A percentile compares a stretch with the other conserved stretches of the same genome.
These are phyloP conservation scores for Psylliodes chrysocephalus DNA, from an alignment of 2,888 invertebrate species.

Conservation along the genomic window DNA sequence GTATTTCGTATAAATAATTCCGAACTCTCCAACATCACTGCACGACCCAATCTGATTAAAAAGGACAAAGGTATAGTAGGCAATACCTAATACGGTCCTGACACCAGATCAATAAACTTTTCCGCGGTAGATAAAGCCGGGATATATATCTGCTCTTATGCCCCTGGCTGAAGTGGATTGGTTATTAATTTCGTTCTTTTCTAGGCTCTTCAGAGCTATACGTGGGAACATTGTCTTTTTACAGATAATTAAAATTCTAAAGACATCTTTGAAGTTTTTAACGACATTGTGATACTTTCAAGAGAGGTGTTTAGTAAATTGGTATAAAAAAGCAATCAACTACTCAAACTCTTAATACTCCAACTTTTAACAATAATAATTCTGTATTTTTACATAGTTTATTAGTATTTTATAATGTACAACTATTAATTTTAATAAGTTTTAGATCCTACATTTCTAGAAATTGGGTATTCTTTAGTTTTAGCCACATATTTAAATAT, in stretches of 20 bases:
- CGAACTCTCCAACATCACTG: not conserved
- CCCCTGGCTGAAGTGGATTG: conserved; percentile 2
- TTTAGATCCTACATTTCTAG: no score
- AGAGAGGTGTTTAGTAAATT: no score
- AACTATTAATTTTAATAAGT: no score
- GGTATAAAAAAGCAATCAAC: no score
- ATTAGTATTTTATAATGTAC: no score
- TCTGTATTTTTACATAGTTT: no score
- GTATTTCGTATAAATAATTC: conserved; percentile 15
- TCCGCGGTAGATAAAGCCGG: conserved; percentile 5
- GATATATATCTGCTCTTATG: conserved; percentile 19
- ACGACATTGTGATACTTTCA: no score
- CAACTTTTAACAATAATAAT: no score
- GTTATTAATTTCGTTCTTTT: conserved; percentile 9
- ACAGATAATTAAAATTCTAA: not conserved
- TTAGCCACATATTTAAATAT: no score
- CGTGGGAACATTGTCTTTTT: not conserved
- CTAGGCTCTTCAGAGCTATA: not conserved
- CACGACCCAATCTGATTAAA: not conserved
- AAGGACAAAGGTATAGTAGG: not conserved
- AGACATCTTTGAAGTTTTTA: no score
- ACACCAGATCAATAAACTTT: conserved; percentile 9
- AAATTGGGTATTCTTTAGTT: no score
- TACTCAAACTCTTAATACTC: no score
- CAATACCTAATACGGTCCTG: conserved; percentile 5